Conservation (phyloP, 2,888 invertebrate genomes). For the Philopedon plagiatum region DNA sequence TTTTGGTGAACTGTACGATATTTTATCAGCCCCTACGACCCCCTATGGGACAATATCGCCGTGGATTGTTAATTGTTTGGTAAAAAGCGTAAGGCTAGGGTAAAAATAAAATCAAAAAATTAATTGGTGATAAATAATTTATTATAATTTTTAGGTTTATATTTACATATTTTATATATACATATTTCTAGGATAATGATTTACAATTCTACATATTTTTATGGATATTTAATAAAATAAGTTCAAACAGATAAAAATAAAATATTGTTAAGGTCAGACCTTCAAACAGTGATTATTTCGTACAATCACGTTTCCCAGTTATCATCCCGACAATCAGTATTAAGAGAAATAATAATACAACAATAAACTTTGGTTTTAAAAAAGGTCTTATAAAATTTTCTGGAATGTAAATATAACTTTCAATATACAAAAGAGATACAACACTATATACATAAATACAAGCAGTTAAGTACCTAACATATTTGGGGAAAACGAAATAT, state of each 20-base stretch:
- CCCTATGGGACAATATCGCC: too few species aligned
- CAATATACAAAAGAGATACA: conserved; percentile 9
- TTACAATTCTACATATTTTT: conserved; percentile 43
- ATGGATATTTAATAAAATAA: conserved; percentile 20
- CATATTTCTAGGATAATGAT: conserved; percentile 24
- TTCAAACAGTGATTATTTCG: neutral
- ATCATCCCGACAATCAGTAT: neutral
- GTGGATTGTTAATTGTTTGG: too few species aligned
- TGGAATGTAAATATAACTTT: conserved; percentile 35
- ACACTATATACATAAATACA: conserved; percentile 23
- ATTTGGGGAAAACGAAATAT: neutral
- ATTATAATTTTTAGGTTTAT: conserved; percentile 15
- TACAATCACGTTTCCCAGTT: neutral
- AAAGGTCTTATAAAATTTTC: conserved; percentile 34
- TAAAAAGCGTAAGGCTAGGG: too few species aligned
- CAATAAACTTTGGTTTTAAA: conserved; percentile 43
- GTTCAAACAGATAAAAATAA: conserved; percentile 8
- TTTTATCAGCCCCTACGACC: too few species aligned
- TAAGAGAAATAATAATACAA: neutral
- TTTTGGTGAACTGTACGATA: too few species aligned
- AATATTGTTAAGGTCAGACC: neutral
- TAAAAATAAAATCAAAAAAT: too few species aligned
- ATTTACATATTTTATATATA: conserved; percentile 33
- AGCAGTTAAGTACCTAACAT: conserved; percentile 9
- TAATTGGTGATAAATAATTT: conserved; percentile 42